Evolutionary conservation across 2,113 vertebrate genomes (phyloP).

Genomic region (Phaethon lepturus): DNA sequence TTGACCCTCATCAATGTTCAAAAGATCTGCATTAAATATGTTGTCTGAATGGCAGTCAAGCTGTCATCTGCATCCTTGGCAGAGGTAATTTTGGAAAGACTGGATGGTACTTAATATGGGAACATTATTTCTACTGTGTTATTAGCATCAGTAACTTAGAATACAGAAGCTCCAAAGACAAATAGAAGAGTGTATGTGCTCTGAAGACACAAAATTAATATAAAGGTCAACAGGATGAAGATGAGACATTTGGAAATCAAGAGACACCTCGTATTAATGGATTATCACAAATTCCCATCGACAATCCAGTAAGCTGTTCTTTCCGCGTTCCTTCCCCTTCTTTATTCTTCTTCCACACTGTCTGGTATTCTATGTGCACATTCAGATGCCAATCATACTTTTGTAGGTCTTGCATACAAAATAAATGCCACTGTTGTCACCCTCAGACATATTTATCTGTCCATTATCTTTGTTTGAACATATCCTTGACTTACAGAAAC

Average conservation of each 20-base stretch:
- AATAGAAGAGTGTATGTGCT: not conserved
- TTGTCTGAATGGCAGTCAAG: not conserved
- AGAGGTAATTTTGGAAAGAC: slow-evolving; percentile 12
- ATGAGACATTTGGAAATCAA: not conserved
- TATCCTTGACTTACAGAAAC: not conserved
- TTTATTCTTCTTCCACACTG: not conserved
- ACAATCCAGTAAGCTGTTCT: not conserved
- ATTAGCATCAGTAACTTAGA: not conserved
- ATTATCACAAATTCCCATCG: not conserved
- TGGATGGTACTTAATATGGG: not conserved
- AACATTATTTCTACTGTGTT: not conserved
- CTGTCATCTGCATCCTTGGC: not conserved
- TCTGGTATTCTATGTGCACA: not conserved
- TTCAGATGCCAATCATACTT: not conserved
- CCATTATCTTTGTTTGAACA: not conserved
- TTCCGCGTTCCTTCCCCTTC: not conserved
- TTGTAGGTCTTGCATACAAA: not conserved
- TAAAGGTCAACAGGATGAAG: not conserved
- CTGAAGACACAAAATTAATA: not conserved
- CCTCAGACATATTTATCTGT: not conserved
- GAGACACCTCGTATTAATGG: not conserved
- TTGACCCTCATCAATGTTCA: not conserved
- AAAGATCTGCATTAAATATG: not conserved
- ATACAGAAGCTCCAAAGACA: not conserved
- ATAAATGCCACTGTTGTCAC: not conserved